These are phyloP conservation scores for Cactoblastis cactorum DNA, from an alignment of 2,888 invertebrate species.

Conservation along the genomic window DNA sequence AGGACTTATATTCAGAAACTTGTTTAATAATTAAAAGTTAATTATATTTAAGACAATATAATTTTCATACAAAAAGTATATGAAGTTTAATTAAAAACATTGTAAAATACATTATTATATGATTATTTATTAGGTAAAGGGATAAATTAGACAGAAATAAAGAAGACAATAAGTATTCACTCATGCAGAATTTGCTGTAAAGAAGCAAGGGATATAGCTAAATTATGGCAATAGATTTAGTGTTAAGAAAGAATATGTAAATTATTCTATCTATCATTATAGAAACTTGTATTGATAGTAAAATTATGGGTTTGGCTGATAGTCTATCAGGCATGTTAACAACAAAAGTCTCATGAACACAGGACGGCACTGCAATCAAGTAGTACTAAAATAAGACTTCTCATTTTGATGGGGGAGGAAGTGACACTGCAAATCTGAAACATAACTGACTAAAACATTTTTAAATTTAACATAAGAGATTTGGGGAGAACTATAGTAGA, in stretches of 20 bases:
- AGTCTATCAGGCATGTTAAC: slow-evolving; percentile 25
- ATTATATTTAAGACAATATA: slow-evolving; percentile 37
- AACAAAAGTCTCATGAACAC: slow-evolving; percentile 19
- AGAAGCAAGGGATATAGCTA: background rate
- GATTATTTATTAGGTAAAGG: slow-evolving; percentile 4
- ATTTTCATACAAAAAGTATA: slow-evolving; percentile 43
- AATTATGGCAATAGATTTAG: background rate
- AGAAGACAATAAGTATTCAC: slow-evolving; percentile 20
- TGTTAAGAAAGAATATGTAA: background rate
- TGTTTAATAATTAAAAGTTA: slow-evolving; percentile 22
- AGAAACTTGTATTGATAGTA: slow-evolving; percentile 4
- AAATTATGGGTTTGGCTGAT: background rate
- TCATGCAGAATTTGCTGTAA: background rate
- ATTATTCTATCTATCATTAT: background rate
- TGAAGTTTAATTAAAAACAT: slow-evolving; percentile 31
- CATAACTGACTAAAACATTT: background rate
- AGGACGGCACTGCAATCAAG: background rate
- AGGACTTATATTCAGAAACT: slow-evolving; percentile 21
- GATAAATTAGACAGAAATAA: slow-evolving; percentile 21
- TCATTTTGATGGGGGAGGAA: background rate
- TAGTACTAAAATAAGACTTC: background rate
- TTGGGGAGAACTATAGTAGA: too few species aligned
- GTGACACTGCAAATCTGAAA: background rate
- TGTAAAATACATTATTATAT: slow-evolving; percentile 20
- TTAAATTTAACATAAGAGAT: too few species aligned